These are phyloP conservation scores for Nasonovia ribisnigri DNA, from an alignment of 2,888 invertebrate genomes.

Conservation along the genomic window DNA sequence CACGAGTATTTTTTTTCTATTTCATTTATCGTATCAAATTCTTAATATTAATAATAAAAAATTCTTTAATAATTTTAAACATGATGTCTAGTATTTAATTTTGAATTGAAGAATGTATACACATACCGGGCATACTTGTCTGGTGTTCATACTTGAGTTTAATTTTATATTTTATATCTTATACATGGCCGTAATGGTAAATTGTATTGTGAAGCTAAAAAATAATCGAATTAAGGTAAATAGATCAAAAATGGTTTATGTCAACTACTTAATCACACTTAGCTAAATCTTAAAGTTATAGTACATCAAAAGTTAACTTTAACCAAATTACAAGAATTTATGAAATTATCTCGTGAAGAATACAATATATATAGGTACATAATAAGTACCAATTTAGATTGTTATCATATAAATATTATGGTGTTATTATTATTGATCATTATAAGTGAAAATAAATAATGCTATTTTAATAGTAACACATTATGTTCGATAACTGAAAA, in stretches of 20 bases:
- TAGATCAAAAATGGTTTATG: conserved; percentile 6
- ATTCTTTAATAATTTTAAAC: background rate
- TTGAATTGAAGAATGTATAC: background rate
- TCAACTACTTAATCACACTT: background rate
- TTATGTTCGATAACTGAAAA: background rate
- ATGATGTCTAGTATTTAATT: background rate
- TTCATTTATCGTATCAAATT: background rate
- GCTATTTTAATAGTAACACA: background rate
- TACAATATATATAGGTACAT: background rate
- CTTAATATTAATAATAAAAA: background rate
- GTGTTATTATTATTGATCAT: background rate
- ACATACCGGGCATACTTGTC: background rate
- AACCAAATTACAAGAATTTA: background rate
- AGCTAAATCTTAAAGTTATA: background rate
- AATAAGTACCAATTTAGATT: background rate
- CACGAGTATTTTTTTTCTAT: background rate
- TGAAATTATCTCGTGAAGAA: background rate
- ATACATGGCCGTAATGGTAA: background rate
- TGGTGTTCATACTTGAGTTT: background rate
- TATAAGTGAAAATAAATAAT: background rate
- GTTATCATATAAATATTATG: background rate
- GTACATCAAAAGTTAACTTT: background rate
- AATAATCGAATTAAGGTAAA: background rate
- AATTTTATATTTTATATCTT: background rate
- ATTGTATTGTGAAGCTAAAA: background rate